A percentile compares a stretch with the other conserved stretches of the same genome.
These are phyloP conservation scores for Agapornis roseicollis DNA, from an alignment of 2,113 vertebrate species.

Conservation along the genomic window DNA sequence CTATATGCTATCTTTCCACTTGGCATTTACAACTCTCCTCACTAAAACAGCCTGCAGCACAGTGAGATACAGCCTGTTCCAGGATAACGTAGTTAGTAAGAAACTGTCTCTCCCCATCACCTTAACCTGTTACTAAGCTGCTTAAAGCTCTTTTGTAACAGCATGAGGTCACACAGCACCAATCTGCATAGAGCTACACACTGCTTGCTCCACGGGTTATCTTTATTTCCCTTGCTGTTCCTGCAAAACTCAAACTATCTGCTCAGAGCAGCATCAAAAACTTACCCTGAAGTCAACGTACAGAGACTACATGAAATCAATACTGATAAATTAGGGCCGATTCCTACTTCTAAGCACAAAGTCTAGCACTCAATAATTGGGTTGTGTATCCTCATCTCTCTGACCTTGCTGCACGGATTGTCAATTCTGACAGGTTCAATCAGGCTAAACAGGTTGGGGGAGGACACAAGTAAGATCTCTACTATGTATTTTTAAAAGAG, in stretches of 20 bases:
- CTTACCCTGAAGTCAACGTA: not conserved
- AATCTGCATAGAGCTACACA: rapidly evolving
- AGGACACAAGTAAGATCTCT: not conserved
- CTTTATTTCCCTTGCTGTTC: not conserved
- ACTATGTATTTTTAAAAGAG: not conserved
- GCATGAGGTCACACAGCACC: not conserved
- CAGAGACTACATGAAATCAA: not conserved
- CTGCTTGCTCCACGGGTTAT: not conserved
- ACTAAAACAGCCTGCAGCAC: not conserved
- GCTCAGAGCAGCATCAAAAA: not conserved
- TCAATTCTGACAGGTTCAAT: not conserved
- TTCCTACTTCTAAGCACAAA: not conserved
- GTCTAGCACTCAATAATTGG: not conserved
- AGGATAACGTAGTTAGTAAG: not conserved
- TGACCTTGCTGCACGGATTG: not conserved
- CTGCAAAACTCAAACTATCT: not conserved
- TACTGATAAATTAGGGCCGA: not conserved
- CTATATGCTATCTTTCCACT: not conserved
- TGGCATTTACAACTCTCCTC: not conserved
- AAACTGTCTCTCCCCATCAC: not conserved
- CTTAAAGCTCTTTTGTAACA: not conserved
- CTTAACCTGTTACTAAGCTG: not conserved
- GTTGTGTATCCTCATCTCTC: not conserved
- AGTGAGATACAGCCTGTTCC: not conserved
- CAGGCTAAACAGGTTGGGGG: rapidly evolving